Conservation (phyloP, 2,797 vertebrate genomes). For the Syngnathus rostellatus region DNA sequence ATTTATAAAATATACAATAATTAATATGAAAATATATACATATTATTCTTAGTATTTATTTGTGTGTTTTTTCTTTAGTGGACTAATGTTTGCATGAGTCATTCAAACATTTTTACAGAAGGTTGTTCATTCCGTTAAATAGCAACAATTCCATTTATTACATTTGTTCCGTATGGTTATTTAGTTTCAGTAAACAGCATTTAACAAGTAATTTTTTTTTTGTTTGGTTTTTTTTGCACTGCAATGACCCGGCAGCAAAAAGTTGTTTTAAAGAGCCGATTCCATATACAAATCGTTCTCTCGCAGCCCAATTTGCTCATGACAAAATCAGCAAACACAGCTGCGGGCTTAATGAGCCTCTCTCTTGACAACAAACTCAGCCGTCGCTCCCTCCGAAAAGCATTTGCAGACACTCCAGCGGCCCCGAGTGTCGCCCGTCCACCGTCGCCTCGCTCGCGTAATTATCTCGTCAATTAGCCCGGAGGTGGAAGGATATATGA, state of each 20-base stretch:
- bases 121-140: neutral
- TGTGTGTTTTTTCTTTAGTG: too few species aligned
- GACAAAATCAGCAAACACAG: neutral
- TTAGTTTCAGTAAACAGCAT: neutral
- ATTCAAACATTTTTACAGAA: neutral
- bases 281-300: neutral
- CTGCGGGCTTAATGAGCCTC: neutral
- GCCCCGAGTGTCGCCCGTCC: constrained; percentile 23
- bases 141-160: neutral
- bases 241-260: neutral
- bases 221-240: neutral
- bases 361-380: neutral
- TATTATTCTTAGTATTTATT: too few species aligned
- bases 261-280: neutral
- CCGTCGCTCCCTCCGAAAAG: neutral
- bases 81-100: neutral
- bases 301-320: neutral
- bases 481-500: constrained; percentile 50
- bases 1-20: too few species aligned
- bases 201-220: neutral
- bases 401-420: constrained; percentile 30
- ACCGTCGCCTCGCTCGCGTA: constrained; percentile 34
- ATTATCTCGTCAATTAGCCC: constrained; percentile 60
- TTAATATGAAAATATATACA: too few species aligned
- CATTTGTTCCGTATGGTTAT: neutral